A percentile compares a stretch with the other conserved stretches of the same genome.
Evolutionary conservation across 1,140 invertebrate genomes (phyloP).

Genomic region (Phenacoccus solenopsis): DNA sequence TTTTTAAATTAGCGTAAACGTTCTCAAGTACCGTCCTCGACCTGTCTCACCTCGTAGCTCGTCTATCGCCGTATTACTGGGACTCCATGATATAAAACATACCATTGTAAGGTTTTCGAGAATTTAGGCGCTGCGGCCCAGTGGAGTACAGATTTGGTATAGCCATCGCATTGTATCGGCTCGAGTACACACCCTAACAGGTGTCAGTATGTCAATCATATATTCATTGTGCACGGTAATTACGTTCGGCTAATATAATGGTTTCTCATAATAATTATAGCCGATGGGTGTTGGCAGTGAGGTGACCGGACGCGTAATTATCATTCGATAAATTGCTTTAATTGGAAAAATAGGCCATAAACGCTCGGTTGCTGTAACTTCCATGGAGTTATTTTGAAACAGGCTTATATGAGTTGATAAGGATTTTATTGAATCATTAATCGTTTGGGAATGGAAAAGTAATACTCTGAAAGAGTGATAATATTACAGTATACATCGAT

Average conservation of each 20-base stretch:
- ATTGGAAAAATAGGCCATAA: neutral
- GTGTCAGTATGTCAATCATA: neutral
- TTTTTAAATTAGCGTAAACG: neutral
- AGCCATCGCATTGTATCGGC: neutral
- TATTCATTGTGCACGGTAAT: neutral
- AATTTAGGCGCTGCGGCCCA: neutral
- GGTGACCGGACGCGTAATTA: neutral
- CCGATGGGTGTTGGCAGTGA: neutral
- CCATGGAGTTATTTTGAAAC: no score
- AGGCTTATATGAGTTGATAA: no score
- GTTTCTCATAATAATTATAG: neutral
- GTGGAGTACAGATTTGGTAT: neutral
- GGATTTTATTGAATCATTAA: no score
- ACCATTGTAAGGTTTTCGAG: neutral
- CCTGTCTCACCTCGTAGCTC: no score
- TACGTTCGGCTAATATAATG: neutral
- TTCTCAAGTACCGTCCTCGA: no score
- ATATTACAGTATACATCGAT: no score
- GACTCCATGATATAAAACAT: no score
- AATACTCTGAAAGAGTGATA: no score
- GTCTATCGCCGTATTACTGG: no score
- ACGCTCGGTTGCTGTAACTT: no score
- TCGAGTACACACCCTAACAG: neutral
- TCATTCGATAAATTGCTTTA: neutral
- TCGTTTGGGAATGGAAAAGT: no score